These are phyloP conservation scores for Megaustenia siamemsis DNA, from an alignment of 2,888 invertebrate species.

Conservation along the genomic window DNA sequence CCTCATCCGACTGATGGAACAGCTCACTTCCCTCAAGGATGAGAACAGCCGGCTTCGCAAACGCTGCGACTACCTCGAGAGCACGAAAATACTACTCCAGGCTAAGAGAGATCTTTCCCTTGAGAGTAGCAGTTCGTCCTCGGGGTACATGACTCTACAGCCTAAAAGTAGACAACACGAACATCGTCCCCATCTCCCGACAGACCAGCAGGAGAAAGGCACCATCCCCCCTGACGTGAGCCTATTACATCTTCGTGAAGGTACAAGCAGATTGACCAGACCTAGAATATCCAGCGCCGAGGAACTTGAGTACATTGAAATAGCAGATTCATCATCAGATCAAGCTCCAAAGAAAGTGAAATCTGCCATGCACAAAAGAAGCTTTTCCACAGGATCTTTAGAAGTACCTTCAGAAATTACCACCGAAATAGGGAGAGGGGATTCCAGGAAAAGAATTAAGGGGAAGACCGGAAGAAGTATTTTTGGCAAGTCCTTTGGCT, in stretches of 20 bases:
- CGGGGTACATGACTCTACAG: constrained; percentile 61
- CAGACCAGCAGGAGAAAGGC: constrained; percentile 31
- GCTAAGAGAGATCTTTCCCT: constrained; percentile 62
- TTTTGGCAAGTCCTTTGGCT: constrained; percentile 62
- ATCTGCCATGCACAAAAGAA: constrained; percentile 67
- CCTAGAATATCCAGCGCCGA: constrained; percentile 72
- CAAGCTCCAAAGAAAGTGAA: constrained; percentile 66
- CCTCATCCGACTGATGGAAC: constrained; percentile 88
- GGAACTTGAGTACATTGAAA: constrained; percentile 65
- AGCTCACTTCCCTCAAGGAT: constrained; percentile 86
- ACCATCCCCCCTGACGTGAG: neutral
- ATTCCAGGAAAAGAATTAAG: constrained; percentile 57
- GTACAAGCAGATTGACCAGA: constrained; percentile 54
- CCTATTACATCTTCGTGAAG: neutral
- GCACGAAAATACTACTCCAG: constrained; percentile 83
- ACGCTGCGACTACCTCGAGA: constrained; percentile 87
- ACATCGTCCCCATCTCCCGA: constrained; percentile 44
- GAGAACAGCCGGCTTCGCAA: constrained; percentile 86
- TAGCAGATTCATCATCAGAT: constrained; percentile 69
- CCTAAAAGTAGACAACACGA: constrained; percentile 42
- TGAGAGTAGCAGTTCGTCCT: constrained; percentile 53
- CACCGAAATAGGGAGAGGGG: constrained; percentile 34
- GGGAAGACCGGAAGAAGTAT: constrained; percentile 62
- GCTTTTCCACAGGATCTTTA: constrained; percentile 75
- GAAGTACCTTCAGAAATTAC: constrained; percentile 64